Percentiles rank a stretch among this genome's conserved stretches.
These are phyloP conservation scores for Lasiommata megera DNA, from an alignment of 2,888 invertebrate species.

Conservation along the genomic window DNA sequence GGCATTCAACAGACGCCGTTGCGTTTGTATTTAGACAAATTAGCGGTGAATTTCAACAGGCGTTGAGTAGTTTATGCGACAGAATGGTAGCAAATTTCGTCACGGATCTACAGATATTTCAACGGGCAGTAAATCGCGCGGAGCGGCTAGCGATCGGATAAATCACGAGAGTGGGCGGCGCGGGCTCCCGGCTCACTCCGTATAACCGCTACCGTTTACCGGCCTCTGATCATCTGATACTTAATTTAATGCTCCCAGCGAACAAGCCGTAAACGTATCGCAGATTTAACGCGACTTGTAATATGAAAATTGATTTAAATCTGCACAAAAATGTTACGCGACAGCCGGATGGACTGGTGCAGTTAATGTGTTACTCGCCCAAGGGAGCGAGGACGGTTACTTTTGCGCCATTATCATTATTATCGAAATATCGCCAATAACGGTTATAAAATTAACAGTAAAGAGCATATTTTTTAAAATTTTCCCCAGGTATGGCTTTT, in stretches of 20 bases:
- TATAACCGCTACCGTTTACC: conserved; percentile 78
- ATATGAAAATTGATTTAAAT: conserved; percentile 33
- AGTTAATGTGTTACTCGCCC: conserved; percentile 14
- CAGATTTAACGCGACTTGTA: conserved; percentile 30
- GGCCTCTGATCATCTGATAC: conserved; percentile 76
- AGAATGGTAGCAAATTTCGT: conserved; percentile 45
- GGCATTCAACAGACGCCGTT: conserved; percentile 12
- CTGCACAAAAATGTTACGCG: conserved; percentile 19
- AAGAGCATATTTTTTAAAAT: conserved; percentile 5
- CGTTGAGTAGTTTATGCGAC: conserved; percentile 37
- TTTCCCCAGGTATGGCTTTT: neutral
- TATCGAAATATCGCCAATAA: conserved; percentile 8
- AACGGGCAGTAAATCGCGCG: conserved; percentile 63
- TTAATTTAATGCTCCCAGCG: conserved; percentile 69
- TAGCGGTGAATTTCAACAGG: conserved; percentile 51
- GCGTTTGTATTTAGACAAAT: conserved; percentile 36
- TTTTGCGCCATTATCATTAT: conserved; percentile 15
- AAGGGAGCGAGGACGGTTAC: conserved; percentile 1
- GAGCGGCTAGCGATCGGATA: conserved; percentile 54
- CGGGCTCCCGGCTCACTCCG: conserved; percentile 52
- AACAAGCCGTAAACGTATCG: conserved; percentile 31
- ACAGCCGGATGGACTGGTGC: conserved; percentile 12
- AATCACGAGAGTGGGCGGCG: conserved; percentile 72
- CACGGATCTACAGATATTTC: conserved; percentile 70
- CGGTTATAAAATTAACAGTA: conserved; percentile 3